Evolutionary conservation across 2,113 vertebrate species (phyloP), one percentile per base, ranked within the genome.

Genomic region (Urocolius indicus): DNA sequence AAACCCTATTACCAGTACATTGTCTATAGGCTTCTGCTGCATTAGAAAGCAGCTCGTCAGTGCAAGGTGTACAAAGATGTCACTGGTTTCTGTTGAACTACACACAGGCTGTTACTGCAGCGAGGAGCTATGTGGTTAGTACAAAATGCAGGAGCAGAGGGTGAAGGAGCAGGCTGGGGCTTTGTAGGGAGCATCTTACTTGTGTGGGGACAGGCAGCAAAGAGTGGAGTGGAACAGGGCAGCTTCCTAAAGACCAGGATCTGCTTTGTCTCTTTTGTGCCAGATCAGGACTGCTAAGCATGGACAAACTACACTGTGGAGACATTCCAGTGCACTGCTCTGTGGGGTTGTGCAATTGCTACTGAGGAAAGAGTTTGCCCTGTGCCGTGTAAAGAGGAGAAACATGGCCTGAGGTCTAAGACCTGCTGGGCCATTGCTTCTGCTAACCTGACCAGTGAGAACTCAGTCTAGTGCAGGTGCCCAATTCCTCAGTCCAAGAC

Each of bases 1-100:
- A 95, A 96, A 95, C 94, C 95, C 92, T 91, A 90, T 96, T 97
- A 96, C 93, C 90, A 77, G 92, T 66, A 80, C 68, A 43, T 24
- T 32, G 71, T 83, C 94, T 87, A 59, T 87, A 77, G 74, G 83
- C 90, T 92, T 68, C 78, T 2, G 29, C 73, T 84, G 93, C 93
- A 92, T 87, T 78, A 84, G 80, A 89, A 91, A 97, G 32, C 96
- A 93, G 91, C 94, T 94, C 63, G 3, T 63, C 22, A 5, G 80
- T 46, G 78, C 83, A 16, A 58, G 13, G 76, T 59, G 92, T 89
- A 82, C 91, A 76, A 14, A 95, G 90, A 73, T 95, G 95, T 95
- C 93, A 80, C 80, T 9, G 76, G 9, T 51, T 82, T 21, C 69
- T 78, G 89, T 13, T 91, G 93, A 94, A 85, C 93, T 36, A 34